Percentiles rank a stretch among this genome's conserved stretches.
Conservation (phyloP, 2,113 vertebrate species). For the Acrocephalus kingi region DNA sequence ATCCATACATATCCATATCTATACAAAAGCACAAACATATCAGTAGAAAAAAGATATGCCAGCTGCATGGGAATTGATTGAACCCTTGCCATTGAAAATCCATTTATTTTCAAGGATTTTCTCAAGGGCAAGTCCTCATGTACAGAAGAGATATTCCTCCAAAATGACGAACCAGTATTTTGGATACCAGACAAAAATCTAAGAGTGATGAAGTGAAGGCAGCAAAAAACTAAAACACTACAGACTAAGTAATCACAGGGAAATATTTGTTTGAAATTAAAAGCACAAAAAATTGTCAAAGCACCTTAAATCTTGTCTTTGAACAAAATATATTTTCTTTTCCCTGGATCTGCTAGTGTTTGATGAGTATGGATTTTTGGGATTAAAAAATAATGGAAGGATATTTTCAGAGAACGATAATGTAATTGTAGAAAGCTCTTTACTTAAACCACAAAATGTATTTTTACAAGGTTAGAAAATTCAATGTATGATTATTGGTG, state of each 20-base stretch:
- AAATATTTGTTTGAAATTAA: background rate
- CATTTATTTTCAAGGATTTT: background rate
- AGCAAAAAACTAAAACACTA: background rate
- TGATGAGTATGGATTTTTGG: background rate
- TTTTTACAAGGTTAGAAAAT: background rate
- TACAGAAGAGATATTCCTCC: background rate
- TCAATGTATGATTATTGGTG: background rate
- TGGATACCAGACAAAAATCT: background rate
- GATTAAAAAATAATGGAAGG: background rate
- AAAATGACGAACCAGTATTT: background rate
- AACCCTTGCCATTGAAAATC: background rate
- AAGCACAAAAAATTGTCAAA: background rate
- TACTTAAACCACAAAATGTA: background rate
- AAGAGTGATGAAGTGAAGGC: background rate
- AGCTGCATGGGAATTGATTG: background rate
- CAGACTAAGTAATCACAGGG: rapidly evolving
- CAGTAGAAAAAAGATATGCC: background rate
- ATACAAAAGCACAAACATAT: background rate
- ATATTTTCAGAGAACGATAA: background rate
- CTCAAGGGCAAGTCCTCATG: background rate
- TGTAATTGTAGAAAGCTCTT: background rate
- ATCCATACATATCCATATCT: background rate
- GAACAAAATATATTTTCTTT: background rate
- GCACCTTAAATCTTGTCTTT: background rate
- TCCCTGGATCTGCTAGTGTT: background rate